Percentiles rank a stretch among this genome's conserved stretches.
These are phyloP conservation scores for Neoaliturus tenellus DNA, from an alignment of 2,888 invertebrate species.

Conservation along the genomic window DNA sequence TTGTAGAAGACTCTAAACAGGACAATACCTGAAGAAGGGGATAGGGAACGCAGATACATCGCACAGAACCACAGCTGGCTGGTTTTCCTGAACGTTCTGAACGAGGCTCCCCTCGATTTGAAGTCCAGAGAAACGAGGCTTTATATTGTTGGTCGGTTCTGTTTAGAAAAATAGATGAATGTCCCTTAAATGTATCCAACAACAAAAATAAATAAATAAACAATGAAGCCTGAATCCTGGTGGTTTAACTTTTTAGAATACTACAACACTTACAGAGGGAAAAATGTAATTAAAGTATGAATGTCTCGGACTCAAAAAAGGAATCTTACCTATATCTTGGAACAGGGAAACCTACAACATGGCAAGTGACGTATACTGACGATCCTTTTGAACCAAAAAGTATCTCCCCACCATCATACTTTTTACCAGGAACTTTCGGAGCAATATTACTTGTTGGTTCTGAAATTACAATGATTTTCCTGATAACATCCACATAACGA, in stretches of 20 bases:
- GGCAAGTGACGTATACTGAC: slow-evolving; percentile 68
- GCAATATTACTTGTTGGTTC: slow-evolving; percentile 74
- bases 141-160: slow-evolving; percentile 54
- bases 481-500: too few species aligned
- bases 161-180: neutral
- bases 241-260: neutral
- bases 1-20: too few species aligned
- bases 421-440: slow-evolving; percentile 72
- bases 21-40: slow-evolving; percentile 71
- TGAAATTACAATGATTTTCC: slow-evolving; percentile 67
- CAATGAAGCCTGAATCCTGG: neutral
- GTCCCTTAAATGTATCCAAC: neutral
- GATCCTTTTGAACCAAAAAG: slow-evolving; percentile 59
- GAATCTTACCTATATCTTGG: slow-evolving; percentile 70
- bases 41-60: slow-evolving; percentile 72
- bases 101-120: slow-evolving; percentile 55
- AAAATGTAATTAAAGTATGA: too few species aligned
- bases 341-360: slow-evolving; percentile 70
- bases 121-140: slow-evolving; percentile 42
- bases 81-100: neutral
- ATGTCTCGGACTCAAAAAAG: neutral
- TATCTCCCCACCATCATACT: slow-evolving; percentile 68
- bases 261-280: too few species aligned
- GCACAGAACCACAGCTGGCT: slow-evolving; percentile 74
- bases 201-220: neutral